Evolutionary conservation across 2,888 invertebrate species (phyloP).

Genomic region (Sesia bembeciformis): DNA sequence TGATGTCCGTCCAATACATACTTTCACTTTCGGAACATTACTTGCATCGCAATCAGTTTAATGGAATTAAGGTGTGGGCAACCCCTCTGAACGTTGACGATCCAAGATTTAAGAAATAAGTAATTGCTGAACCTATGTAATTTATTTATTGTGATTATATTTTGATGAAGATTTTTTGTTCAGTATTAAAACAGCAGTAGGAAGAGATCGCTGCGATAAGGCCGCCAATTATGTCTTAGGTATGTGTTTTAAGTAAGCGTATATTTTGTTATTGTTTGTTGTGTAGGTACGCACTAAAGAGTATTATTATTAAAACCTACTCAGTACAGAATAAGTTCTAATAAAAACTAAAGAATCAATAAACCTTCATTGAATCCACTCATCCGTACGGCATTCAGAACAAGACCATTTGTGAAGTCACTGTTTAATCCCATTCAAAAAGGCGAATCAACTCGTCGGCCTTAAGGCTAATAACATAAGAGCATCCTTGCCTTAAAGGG

Average conservation of each 20-base stretch:
- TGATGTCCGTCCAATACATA: conserved; percentile 15
- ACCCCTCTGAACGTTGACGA: conserved; percentile 9
- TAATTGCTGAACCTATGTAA: no score
- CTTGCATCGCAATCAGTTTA: conserved; percentile 20
- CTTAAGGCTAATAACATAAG: conserved; percentile 38
- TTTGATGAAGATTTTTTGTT: no score
- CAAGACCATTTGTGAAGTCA: neutral
- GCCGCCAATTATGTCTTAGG: no score
- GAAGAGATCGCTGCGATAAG: no score
- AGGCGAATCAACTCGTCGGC: conserved; percentile 45
- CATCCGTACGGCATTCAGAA: neutral
- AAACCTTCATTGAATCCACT: neutral
- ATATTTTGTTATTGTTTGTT: no score
- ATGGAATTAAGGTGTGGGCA: conserved; percentile 14
- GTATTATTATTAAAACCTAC: no score
- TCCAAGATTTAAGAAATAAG: no score
- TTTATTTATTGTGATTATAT: no score
- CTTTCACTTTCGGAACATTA: conserved; percentile 66
- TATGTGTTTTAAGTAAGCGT: no score
- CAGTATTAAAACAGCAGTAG: no score
- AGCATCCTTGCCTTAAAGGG: conserved; percentile 53
- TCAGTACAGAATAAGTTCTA: neutral
- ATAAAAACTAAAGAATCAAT: neutral
- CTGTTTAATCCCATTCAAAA: conserved; percentile 7
- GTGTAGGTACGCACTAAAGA: no score